Evolutionary conservation across 2,113 vertebrate species (phyloP), one percentile per base, ranked within the genome.

Genomic region (Amphiprion percula): DNA sequence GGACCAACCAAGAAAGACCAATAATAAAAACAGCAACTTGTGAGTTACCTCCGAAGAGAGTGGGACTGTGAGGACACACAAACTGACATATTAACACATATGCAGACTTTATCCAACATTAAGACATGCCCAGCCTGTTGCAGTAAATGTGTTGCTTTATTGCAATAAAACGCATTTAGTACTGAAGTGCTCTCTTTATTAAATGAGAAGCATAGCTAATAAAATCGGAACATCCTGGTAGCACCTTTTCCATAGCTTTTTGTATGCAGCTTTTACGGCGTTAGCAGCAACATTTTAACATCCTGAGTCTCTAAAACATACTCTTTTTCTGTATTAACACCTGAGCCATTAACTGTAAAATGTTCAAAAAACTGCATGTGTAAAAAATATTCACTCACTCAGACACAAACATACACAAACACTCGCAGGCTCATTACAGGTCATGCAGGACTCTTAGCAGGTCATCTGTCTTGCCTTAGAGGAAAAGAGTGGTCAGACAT

Each of bases 21-120:
- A 61, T 88, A 87, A 82, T 88, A 87, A 82, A 86, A 93, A 87
- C 71, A 91, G 86, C 71, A 79, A 77, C 76, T 82, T 74, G 64
- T 89, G 92, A 86, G 87, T 91, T 90, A 90, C 81, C 63, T 80
- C 89, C 87, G 80, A 74, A 23, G 21, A 24, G 60, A 75, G 33
- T 44, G 46, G 44, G 66, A 16, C 26, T 37, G 9, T 33, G 21
- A 12, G 37, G 12, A 5, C 10, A 67, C 52, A 68, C 4, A 62
- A 19, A 66, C n/a, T 63, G 28, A 55, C 49, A 55, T 58, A 47
- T 16, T 37, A 16, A 47, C 17, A 10, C 49, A 37, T 14, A 21
- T 24, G 9, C 26, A 55, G 56, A 33, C 23, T 24, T n/a, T 26
- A 4, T 63, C 46, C 56, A 72, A 80, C 61, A 37, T 53, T 65